Evolutionary conservation across 2,888 invertebrate genomes (phyloP), one percentile per base, ranked within the genome.

Genomic region (Torymus tubicola): DNA sequence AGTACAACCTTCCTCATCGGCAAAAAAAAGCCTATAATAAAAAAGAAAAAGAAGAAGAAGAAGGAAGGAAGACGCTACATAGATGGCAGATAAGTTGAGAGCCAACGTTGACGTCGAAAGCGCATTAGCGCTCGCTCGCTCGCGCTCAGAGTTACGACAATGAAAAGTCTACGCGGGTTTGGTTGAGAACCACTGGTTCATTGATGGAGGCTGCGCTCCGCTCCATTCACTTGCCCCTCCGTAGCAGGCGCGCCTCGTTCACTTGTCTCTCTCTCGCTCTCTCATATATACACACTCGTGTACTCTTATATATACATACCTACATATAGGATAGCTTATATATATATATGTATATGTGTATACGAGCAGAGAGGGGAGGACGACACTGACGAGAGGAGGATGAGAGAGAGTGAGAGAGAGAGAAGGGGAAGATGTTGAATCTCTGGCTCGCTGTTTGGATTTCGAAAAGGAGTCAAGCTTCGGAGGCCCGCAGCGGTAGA

Each of bases 111-210:
- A 74, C 74, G 31, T 74, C 58, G 58, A n/a, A 57, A 67, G 57
- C 77, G 64, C 79, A 65, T 78, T 76, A 63, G 21, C 14, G 68
- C 53, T 64, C 78, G 71, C 71, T 67, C 78, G 69, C 58, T 55
- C 24, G 58, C 53, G 72, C 65, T n/a, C n/a, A 55, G 57, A 78
- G 79, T 81, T 81, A 82, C 78, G 61, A 81, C 81, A 65, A 77
- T 64, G 78, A 52, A 73, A 73, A 68, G 65, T 52, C 11, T 4
- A 75, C 31, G 61, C 77, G 61, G 42, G 79, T 31, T 57, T 55
- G 69, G 80, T 85, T 88, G 88, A 89, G 88, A 86, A 85, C 84
- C 89, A 76, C 89, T 89, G 88, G 77, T 89, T 90, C 90, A 90
- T 90, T 90, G 89, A 90, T 88, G 86, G 87, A 88, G 86, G 87